A percentile compares a stretch with the other conserved stretches of the same genome.
Conservation (phyloP, 2,888 invertebrate species). For the Toxonevra muliebris region DNA sequence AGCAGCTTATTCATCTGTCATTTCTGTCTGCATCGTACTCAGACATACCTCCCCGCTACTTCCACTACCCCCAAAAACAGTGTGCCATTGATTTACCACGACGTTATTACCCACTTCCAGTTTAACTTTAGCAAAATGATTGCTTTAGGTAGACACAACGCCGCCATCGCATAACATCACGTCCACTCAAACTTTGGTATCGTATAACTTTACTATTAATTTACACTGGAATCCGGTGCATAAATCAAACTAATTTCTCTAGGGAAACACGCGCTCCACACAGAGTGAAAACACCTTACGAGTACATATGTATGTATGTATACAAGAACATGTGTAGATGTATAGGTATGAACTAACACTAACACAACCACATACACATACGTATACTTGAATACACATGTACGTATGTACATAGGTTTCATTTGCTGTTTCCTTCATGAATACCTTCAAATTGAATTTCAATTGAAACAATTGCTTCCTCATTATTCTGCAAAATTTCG, state of each 20-base stretch:
- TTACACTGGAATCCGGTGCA: slow-evolving; percentile 23
- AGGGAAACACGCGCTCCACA: slow-evolving; percentile 31
- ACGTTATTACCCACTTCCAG: no score
- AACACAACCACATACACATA: neutral
- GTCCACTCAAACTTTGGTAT: neutral
- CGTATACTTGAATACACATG: neutral
- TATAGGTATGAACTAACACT: no score
- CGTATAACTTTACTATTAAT: slow-evolving; percentile 10
- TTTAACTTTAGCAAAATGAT: neutral
- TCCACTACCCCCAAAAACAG: neutral
- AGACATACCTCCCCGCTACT: neutral
- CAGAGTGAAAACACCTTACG: neutral
- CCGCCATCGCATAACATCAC: neutral
- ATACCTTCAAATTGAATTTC: slow-evolving; percentile 15
- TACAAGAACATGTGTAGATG: neutral
- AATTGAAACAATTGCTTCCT: slow-evolving; percentile 11
- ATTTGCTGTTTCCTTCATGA: neutral
- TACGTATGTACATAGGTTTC: neutral
- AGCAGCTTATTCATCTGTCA: neutral
- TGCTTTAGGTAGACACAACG: neutral
- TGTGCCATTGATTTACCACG: no score
- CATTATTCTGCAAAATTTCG: no score
- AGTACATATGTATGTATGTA: neutral
- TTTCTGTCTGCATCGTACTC: neutral
- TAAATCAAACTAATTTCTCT: slow-evolving; percentile 49